These are phyloP conservation scores for Alethe diademata DNA, from an alignment of 2,113 vertebrate genomes.

Conservation along the genomic window DNA sequence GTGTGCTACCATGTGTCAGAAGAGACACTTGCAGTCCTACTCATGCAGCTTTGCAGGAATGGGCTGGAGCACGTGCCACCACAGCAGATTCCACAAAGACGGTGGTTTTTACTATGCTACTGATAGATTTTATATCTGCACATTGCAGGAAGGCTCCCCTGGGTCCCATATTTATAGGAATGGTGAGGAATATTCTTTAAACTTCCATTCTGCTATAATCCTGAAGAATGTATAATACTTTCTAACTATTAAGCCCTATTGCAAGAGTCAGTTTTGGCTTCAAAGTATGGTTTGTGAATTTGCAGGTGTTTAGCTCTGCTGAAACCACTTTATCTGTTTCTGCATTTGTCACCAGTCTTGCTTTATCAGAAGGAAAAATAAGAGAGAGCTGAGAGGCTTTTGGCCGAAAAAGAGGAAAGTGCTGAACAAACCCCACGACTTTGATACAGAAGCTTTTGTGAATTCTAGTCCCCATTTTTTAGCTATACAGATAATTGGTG, in stretches of 20 bases:
- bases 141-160: not conserved
- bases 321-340: not conserved
- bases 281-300: not conserved
- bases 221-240: not conserved
- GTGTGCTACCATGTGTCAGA: not conserved
- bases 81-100: not conserved
- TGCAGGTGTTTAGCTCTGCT: not conserved
- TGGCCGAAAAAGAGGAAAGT: not conserved
- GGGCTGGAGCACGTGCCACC: rapidly evolving
- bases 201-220: not conserved
- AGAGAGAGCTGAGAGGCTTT: not conserved
- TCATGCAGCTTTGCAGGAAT: not conserved
- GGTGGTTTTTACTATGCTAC: rapidly evolving
- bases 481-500: constrained; percentile 25
- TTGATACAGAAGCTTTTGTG: not conserved
- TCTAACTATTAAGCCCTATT: not conserved
- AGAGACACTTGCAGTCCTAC: not conserved
- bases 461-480: not conserved
- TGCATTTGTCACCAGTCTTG: not conserved
- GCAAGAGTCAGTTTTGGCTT: not conserved
- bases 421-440: not conserved
- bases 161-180: not conserved
- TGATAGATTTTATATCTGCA: not conserved
- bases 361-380: constrained; percentile 14
- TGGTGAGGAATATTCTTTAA: not conserved